A percentile compares a stretch with the other conserved stretches of the same genome.
phyloP scores from a whole-genome alignment of 1,140 invertebrate species.

The Nymphalis io region DNA sequence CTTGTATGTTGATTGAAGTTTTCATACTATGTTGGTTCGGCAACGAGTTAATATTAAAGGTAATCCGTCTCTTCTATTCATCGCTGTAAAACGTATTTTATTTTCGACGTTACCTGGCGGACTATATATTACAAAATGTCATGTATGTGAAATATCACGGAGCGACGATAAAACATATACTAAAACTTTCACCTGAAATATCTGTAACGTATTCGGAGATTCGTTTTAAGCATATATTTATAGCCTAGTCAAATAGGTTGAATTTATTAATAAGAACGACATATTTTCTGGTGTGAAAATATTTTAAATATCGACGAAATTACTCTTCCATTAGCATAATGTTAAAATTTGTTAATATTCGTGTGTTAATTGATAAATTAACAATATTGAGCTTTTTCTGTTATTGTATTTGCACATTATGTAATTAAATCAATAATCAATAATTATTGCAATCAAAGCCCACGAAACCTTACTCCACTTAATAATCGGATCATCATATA shows the following conservation, averaged over 20 bases:
- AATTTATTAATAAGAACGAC: too few species aligned
- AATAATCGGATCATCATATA: too few species aligned
- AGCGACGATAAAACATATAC: background rate
- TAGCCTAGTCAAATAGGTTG: too few species aligned
- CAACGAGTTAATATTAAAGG: slow-evolving; percentile 76
- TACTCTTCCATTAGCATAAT: too few species aligned
- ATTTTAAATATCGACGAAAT: too few species aligned
- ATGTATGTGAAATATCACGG: background rate
- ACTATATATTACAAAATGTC: background rate
- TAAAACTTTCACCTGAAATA: background rate
- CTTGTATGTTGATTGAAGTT: slow-evolving; percentile 77
- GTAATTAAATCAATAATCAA: too few species aligned
- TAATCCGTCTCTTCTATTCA: slow-evolving; percentile 36
- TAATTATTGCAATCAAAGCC: too few species aligned
- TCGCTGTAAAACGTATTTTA: slow-evolving; percentile 18
- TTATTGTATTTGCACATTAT: too few species aligned
- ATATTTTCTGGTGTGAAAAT: background rate
- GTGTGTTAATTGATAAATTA: too few species aligned
- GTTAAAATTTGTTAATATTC: too few species aligned
- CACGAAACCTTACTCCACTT: too few species aligned
- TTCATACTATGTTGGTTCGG: slow-evolving; percentile 79
- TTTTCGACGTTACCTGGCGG: slow-evolving; percentile 3
- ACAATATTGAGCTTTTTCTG: too few species aligned
- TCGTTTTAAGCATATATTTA: background rate
- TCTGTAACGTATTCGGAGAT: background rate